Percentiles rank a stretch among this genome's conserved stretches.
phyloP scores from a whole-genome alignment of 2,113 vertebrate species.

The Gracilinanus agilis region DNA sequence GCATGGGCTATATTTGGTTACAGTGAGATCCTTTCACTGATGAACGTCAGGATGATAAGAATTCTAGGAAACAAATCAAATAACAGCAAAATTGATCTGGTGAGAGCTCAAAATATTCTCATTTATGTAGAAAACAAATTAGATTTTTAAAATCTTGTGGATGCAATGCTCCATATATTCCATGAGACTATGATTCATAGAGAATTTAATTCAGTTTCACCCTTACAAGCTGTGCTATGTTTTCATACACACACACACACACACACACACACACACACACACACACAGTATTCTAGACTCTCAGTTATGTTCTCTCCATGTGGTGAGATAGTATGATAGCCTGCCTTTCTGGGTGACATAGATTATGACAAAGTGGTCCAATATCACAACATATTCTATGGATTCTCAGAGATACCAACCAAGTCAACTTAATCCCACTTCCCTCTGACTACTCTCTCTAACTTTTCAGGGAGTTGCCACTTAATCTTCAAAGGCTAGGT shows the following conservation, averaged over 20 bases:
- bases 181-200: background rate
- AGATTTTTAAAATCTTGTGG: background rate
- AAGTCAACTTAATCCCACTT: background rate
- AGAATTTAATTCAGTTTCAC: background rate
- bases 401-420: background rate
- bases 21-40: background rate
- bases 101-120: background rate
- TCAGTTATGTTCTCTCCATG: background rate
- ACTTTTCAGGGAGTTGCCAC: background rate
- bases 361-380: background rate
- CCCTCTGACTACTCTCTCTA: background rate
- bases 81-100: background rate
- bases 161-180: background rate
- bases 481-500: too few species aligned
- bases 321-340: background rate
- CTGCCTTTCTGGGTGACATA: background rate
- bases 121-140: background rate
- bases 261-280: too few species aligned
- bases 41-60: background rate
- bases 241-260: too few species aligned
- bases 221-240: background rate
- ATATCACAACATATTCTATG: background rate
- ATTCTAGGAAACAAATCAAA: background rate
- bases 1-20: background rate
- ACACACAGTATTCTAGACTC: background rate